Evolutionary conservation across 2,888 invertebrate species (phyloP).

Genomic region (Graphium colonna): DNA sequence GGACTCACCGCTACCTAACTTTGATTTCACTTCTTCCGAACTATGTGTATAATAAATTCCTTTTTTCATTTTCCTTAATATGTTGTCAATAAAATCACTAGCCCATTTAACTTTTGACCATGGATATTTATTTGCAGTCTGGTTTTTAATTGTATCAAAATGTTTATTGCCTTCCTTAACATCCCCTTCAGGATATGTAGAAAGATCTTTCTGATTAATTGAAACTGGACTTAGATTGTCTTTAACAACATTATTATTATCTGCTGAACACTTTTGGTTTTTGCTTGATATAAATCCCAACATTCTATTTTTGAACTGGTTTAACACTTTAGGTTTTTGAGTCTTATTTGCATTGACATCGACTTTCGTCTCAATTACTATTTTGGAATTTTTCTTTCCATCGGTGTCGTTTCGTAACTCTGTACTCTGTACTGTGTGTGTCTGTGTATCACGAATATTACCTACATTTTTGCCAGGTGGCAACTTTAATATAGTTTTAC

Average conservation of each 20-base stretch:
- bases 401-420: too few relatives aligned
- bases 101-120: constrained; percentile 58
- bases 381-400: not conserved
- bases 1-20: not conserved
- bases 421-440: too few relatives aligned
- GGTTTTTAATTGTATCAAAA: not conserved
- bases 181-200: not conserved
- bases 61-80: constrained; percentile 56
- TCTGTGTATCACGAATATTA: too few relatives aligned
- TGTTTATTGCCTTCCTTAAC: not conserved
- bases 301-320: constrained; percentile 53
- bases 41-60: constrained; percentile 55
- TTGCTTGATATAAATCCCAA: constrained; percentile 53
- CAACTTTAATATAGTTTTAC: too few relatives aligned
- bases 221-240: not conserved
- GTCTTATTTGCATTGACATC: not conserved
- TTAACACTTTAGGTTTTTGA: constrained; percentile 39
- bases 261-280: constrained; percentile 27
- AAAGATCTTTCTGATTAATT: not conserved
- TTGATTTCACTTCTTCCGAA: not conserved
- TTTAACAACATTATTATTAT: constrained; percentile 11
- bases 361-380: not conserved
- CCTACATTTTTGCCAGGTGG: too few relatives aligned
- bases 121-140: constrained; percentile 29
- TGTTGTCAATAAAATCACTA: constrained; percentile 63